phyloP scores from a whole-genome alignment of 2,888 invertebrate genomes.

The Altica lythri region DNA sequence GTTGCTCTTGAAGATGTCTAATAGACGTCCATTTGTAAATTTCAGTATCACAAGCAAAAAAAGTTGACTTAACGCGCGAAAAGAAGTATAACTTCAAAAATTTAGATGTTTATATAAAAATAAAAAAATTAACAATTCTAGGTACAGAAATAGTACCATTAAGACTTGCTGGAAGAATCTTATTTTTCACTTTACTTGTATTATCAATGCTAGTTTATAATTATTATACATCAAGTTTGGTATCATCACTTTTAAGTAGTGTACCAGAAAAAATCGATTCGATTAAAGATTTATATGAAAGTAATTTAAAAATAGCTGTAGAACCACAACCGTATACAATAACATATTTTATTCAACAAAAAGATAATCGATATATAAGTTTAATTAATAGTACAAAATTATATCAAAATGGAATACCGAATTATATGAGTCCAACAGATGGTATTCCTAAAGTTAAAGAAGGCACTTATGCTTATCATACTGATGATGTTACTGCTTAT shows the following conservation, averaged over 20 bases:
- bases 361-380: conserved; percentile 38
- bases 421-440: conserved; percentile 39
- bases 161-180: conserved; percentile 44
- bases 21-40: no score
- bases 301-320: conserved; percentile 58
- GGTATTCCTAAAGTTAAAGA: conserved; percentile 56
- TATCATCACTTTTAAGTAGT: conserved; percentile 62
- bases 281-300: conserved; percentile 59
- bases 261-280: conserved; percentile 61
- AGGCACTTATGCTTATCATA: conserved; percentile 62
- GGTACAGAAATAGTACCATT: conserved; percentile 45
- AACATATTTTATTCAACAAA: conserved; percentile 47
- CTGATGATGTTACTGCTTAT: conserved; percentile 58
- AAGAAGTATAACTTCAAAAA: no score
- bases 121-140: conserved; percentile 35
- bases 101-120: no score
- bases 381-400: conserved; percentile 43
- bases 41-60: no score
- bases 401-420: conserved; percentile 31
- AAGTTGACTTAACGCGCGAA: no score
- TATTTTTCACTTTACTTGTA: conserved; percentile 46
- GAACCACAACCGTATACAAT: conserved; percentile 60
- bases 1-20: no score
- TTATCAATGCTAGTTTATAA: conserved; percentile 60
- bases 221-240: conserved; percentile 66